Conservation (phyloP, 2,888 invertebrate species). For the Dicycla oo region DNA sequence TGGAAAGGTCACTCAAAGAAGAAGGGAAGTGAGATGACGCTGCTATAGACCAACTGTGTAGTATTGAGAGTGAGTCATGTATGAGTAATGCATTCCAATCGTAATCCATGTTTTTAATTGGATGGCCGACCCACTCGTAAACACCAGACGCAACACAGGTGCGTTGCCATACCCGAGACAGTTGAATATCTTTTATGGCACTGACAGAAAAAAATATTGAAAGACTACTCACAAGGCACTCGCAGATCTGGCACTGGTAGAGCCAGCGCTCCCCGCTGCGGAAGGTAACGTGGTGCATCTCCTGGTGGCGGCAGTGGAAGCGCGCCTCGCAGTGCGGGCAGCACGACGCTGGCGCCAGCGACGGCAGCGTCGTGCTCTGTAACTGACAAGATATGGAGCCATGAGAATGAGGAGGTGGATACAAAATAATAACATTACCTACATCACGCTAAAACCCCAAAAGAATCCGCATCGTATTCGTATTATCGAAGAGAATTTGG, state of each 20-base stretch:
- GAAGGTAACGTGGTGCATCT: conserved; percentile 93
- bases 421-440: not conserved
- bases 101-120: not conserved
- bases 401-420: not conserved
- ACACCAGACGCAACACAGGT: not conserved
- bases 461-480: not conserved
- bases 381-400: conserved; percentile 73
- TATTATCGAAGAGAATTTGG: not conserved
- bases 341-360: conserved; percentile 91
- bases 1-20: not conserved
- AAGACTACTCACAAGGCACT: conserved; percentile 92
- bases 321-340: conserved; percentile 95
- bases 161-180: not conserved
- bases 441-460: not conserved
- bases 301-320: conserved; percentile 94
- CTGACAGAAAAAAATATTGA: not conserved
- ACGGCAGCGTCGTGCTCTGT: conserved; percentile 87
- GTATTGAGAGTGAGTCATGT: not conserved
- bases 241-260: conserved; percentile 97
- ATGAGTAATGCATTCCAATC: no score
- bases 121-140: not conserved
- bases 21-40: not conserved
- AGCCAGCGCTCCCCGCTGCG: conserved; percentile 96
- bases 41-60: not conserved
- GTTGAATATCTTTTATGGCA: not conserved